A percentile compares a stretch with the other conserved stretches of the same genome.
phyloP scores from a whole-genome alignment of 2,888 invertebrate genomes.

The Alitta virens region DNA sequence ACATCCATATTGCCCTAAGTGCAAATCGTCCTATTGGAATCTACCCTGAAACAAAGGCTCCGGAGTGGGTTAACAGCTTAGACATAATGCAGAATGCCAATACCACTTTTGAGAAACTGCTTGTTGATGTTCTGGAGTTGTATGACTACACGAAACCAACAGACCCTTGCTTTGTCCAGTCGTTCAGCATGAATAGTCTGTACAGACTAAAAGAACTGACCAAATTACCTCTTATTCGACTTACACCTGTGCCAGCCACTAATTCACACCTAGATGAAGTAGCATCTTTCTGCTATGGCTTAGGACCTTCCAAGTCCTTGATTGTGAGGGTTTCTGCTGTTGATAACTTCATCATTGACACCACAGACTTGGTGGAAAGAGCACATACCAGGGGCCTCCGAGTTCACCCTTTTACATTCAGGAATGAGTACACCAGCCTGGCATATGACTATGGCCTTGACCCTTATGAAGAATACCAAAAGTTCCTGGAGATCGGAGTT shows the following conservation, averaged over 20 bases:
- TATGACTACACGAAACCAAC: conserved; percentile 12
- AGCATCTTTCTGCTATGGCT: conserved; percentile 21
- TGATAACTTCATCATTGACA: not conserved
- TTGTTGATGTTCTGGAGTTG: conserved; percentile 18
- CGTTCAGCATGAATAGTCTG: conserved; percentile 22
- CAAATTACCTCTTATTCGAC: conserved; percentile 16
- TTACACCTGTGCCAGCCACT: conserved; percentile 5
- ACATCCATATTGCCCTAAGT: conserved; percentile 19
- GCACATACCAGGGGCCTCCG: conserved; percentile 10
- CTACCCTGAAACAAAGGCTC: conserved; percentile 29
- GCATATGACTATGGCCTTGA: conserved; percentile 29
- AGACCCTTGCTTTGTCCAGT: conserved; percentile 28
- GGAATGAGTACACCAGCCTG: conserved; percentile 28
- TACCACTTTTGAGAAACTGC: conserved; percentile 26
- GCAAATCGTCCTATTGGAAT: conserved; percentile 23
- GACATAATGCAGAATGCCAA: conserved; percentile 15
- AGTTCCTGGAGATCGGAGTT: conserved; percentile 24
- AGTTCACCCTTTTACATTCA: conserved; percentile 27
- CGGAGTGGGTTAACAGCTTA: conserved; percentile 25
- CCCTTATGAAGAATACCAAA: conserved; percentile 22
- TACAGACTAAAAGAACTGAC: conserved; percentile 11
- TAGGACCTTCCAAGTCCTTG: conserved; percentile 18
- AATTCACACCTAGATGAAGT: conserved; percentile 13
- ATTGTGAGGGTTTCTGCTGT: conserved; percentile 9
- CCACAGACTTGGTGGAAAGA: conserved; percentile 21